These are phyloP conservation scores for Ceuthmochares aereus DNA, from an alignment of 2,113 vertebrate species.

Conservation along the genomic window DNA sequence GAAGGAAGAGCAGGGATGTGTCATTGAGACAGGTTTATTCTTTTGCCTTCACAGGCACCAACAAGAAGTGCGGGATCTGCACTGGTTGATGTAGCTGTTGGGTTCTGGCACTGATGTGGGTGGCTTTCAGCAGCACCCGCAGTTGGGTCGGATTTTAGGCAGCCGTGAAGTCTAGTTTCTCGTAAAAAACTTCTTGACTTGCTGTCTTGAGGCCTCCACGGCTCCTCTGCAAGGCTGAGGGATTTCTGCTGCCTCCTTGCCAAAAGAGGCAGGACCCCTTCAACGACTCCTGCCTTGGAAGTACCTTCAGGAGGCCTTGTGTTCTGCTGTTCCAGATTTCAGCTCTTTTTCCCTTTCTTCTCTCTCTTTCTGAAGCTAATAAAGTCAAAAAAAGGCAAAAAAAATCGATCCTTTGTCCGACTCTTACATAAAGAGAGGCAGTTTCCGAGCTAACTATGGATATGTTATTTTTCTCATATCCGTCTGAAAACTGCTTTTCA, in stretches of 20 bases:
- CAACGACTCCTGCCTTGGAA: rapidly evolving
- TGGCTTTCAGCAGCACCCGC: neutral
- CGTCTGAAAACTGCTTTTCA: neutral
- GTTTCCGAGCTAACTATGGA: neutral
- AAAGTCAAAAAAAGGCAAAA: too few species aligned
- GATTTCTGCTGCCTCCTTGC: neutral
- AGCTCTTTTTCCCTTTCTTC: neutral
- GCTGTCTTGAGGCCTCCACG: neutral
- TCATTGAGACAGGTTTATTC: neutral
- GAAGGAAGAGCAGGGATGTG: neutral
- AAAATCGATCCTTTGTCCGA: too few species aligned
- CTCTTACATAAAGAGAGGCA: neutral
- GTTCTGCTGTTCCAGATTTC: neutral
- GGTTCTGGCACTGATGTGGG: neutral
- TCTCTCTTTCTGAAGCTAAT: neutral
- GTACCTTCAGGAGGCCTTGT: neutral
- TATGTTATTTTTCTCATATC: neutral
- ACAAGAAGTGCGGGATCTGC: neutral
- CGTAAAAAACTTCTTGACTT: neutral
- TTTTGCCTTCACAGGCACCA: rapidly evolving
- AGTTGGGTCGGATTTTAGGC: neutral
- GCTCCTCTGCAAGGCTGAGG: neutral
- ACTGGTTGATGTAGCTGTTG: neutral
- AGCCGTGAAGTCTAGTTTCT: neutral
- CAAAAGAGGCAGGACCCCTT: neutral